phyloP scores from a whole-genome alignment of 2,797 vertebrate species.

The Echeneis naucrates region DNA sequence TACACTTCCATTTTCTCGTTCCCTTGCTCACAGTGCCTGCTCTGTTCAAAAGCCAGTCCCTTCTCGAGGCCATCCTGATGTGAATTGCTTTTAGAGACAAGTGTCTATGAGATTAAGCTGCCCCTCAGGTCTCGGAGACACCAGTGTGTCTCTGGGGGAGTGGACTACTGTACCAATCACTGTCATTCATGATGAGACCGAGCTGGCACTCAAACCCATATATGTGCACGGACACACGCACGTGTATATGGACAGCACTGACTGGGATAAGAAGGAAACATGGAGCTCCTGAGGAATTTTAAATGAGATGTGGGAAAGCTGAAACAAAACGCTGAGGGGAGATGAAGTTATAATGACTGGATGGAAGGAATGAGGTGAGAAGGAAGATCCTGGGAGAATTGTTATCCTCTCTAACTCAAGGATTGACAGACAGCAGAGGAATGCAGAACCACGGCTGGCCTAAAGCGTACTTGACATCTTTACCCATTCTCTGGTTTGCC shows the following conservation, averaged over 20 bases:
- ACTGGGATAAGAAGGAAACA: slow-evolving; percentile 31
- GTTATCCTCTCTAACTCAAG: slow-evolving; percentile 29
- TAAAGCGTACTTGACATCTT: slow-evolving; percentile 46
- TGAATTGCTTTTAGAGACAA: slow-evolving; percentile 62
- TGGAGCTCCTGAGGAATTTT: slow-evolving; percentile 11
- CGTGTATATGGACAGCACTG: slow-evolving; percentile 2
- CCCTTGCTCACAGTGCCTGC: slow-evolving; percentile 61
- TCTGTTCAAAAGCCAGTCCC: slow-evolving; percentile 59
- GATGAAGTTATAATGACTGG: slow-evolving; percentile 35
- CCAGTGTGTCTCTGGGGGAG: slow-evolving; percentile 38
- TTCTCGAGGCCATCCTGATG: slow-evolving; percentile 39
- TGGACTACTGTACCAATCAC: slow-evolving; percentile 54
- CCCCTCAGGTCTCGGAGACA: slow-evolving; percentile 31
- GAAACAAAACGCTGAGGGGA: slow-evolving; percentile 21
- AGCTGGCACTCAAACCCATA: slow-evolving; percentile 9
- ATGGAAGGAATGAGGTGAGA: slow-evolving; percentile 43
- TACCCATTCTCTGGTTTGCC: slow-evolving; percentile 65
- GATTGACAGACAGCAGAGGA: slow-evolving; percentile 67
- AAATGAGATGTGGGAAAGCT: slow-evolving; percentile 25
- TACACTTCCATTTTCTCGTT: slow-evolving; percentile 70
- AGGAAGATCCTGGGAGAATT: slow-evolving; percentile 38
- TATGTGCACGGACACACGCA: slow-evolving; percentile 13
- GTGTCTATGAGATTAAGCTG: slow-evolving; percentile 48
- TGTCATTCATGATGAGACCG: slow-evolving; percentile 47
- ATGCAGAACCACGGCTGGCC: slow-evolving; percentile 55